Evolutionary conservation across 2,888 invertebrate genomes (phyloP).

Genomic region (Phania funesta): DNA sequence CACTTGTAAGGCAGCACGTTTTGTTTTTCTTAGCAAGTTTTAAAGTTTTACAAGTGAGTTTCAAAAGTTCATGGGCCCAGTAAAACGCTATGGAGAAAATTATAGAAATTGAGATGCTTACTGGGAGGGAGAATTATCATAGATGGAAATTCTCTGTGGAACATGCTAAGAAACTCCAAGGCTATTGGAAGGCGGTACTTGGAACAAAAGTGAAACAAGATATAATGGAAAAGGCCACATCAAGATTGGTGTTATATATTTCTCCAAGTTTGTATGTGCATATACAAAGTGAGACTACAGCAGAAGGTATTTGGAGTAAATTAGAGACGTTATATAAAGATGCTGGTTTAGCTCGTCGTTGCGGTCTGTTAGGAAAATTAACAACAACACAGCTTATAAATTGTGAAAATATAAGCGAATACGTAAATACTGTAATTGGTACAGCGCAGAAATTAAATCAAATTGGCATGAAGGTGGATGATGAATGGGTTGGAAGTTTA

Average conservation of each 20-base stretch:
- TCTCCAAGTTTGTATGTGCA: neutral
- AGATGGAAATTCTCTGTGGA: no score
- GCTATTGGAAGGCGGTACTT: no score
- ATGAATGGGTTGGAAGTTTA: conserved; percentile 46
- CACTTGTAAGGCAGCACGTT: no score
- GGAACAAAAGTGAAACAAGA: neutral
- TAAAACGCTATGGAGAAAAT: no score
- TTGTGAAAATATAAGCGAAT: conserved; percentile 26
- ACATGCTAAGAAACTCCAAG: no score
- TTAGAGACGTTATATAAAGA: conserved; percentile 34
- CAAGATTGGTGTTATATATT: conserved; percentile 24
- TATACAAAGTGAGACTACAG: neutral
- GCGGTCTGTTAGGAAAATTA: conserved; percentile 43
- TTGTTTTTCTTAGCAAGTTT: no score
- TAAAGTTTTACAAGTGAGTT: no score
- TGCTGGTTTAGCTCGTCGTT: conserved; percentile 41
- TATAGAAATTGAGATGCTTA: no score
- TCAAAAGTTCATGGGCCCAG: no score
- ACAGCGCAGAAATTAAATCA: conserved; percentile 52
- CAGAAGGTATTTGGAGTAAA: conserved; percentile 40
- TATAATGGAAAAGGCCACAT: conserved; percentile 3
- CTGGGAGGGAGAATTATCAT: no score
- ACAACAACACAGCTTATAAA: conserved; percentile 44
- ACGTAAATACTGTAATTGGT: conserved; percentile 40
- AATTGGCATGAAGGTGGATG: conserved; percentile 46